phyloP scores from a whole-genome alignment of 92 coral and sea anemone genomes.

The Epizoanthus fatuus region DNA sequence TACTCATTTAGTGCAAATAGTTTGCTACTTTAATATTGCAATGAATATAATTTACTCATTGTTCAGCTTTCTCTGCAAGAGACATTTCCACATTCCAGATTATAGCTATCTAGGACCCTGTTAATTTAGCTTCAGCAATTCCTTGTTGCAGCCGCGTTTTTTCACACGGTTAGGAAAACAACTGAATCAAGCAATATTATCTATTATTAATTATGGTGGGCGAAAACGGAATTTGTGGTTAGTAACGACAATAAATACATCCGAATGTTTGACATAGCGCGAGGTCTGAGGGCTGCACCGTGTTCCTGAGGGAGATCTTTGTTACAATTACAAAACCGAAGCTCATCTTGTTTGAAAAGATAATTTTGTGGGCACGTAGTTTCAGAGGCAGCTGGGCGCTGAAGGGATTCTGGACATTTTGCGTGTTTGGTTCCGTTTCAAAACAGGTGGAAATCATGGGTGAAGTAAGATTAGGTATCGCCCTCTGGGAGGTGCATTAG shows the following conservation, averaged over 20 bases:
- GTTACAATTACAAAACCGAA: background rate
- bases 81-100: too few species aligned
- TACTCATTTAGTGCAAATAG: too few species aligned
- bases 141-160: background rate
- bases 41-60: too few species aligned
- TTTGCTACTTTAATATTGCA: too few species aligned
- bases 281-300: background rate
- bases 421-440: background rate
- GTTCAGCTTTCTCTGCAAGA: too few species aligned
- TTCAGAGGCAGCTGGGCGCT: background rate
- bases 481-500: background rate
- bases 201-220: background rate
- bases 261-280: background rate
- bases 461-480: constrained; percentile 14
- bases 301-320: background rate
- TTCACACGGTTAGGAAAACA: background rate
- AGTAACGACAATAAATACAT: too few species aligned
- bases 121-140: too few species aligned
- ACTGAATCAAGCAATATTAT: background rate
- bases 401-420: background rate
- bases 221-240: background rate
- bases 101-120: too few species aligned
- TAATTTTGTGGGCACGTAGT: background rate
- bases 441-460: constrained; percentile 5
- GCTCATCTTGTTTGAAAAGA: background rate